These are phyloP conservation scores for Paraescarpia echinospica DNA, from an alignment of 1,140 invertebrate species.

Conservation along the genomic window DNA sequence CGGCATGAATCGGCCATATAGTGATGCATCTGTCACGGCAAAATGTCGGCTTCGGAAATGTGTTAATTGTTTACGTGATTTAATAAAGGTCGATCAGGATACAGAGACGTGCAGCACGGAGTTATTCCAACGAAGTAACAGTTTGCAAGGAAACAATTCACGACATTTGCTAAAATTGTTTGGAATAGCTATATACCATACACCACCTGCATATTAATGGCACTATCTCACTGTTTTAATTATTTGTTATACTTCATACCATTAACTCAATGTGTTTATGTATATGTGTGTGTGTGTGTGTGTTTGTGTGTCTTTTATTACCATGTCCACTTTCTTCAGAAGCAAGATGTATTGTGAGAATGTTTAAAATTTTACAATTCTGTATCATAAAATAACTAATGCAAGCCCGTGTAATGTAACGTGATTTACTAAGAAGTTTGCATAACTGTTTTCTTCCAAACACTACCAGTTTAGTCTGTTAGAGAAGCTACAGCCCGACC, in stretches of 20 bases:
- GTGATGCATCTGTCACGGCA: background rate
- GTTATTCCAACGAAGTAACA: background rate
- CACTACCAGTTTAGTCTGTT: background rate
- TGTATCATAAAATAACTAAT: too few relatives aligned
- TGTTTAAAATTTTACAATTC: background rate
- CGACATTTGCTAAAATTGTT: background rate
- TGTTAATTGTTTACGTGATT: background rate
- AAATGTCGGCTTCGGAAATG: background rate
- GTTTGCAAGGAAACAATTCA: background rate
- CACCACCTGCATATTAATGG: background rate
- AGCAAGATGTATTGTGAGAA: background rate
- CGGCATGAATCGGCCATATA: background rate
- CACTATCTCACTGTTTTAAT: background rate
- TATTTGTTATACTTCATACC: background rate
- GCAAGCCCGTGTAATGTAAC: too few relatives aligned
- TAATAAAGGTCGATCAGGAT: background rate
- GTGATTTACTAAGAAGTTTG: too few relatives aligned
- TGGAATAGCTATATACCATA: background rate
- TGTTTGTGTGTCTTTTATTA: too few relatives aligned
- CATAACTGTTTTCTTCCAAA: background rate
- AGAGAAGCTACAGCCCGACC: too few relatives aligned
- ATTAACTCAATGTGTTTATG: background rate
- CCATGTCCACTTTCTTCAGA: background rate
- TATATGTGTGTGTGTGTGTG: too few relatives aligned
- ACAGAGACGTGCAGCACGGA: background rate